Evolutionary conservation across 2,888 invertebrate genomes (phyloP).

Genomic region (Holacanthella duospinosa): DNA sequence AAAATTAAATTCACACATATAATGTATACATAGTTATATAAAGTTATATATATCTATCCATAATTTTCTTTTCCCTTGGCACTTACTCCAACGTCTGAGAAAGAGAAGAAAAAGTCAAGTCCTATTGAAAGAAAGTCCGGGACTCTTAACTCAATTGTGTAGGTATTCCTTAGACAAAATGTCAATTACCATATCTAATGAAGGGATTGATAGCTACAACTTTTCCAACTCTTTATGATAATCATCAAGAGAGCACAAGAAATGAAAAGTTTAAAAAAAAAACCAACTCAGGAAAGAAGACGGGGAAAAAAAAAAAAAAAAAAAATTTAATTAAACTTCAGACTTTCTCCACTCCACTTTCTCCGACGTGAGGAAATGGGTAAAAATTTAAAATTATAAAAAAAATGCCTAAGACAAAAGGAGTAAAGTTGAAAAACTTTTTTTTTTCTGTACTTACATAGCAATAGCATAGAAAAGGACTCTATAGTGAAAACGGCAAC

Average conservation of each 20-base stretch:
- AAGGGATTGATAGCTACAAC: constrained; percentile 1
- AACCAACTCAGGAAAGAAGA: neutral
- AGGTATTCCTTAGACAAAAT: constrained; percentile 2
- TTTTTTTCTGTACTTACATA: neutral
- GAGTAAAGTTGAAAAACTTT: neutral
- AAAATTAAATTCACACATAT: too few relatives aligned
- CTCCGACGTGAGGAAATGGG: neutral
- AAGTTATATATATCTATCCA: neutral
- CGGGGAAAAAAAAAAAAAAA: neutral
- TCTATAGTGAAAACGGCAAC: neutral
- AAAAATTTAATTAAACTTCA: constrained; percentile 2
- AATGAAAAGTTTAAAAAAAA: neutral
- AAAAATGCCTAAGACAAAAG: neutral
- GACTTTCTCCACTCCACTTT: neutral
- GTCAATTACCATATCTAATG: constrained; percentile 6
- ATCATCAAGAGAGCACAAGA: neutral
- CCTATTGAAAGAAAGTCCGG: neutral
- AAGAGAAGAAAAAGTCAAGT: neutral
- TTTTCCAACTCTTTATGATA: neutral
- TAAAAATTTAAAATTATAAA: neutral
- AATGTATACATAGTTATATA: too few relatives aligned
- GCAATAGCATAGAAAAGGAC: neutral
- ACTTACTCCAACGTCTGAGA: too few relatives aligned
- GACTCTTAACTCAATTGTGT: neutral
- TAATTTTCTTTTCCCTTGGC: neutral